These are phyloP conservation scores for Mylabris phalerata DNA, from an alignment of 1,140 invertebrate species.

Conservation along the genomic window DNA sequence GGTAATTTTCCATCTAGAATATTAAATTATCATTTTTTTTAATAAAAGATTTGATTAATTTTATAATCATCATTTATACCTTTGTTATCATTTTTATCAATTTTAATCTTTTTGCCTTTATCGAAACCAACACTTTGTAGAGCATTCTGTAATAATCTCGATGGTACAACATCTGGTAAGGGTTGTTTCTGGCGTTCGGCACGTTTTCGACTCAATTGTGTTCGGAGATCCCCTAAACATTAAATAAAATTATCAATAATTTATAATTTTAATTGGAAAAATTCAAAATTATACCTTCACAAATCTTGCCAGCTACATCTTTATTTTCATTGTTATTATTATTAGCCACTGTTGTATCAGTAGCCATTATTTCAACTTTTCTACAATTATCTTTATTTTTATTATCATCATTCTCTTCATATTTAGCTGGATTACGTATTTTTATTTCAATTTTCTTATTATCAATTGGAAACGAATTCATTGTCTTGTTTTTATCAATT, in stretches of 20 bases:
- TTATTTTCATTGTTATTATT: constrained; percentile 18
- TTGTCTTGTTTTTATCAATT: constrained; percentile 11
- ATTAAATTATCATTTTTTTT: constrained; percentile 6
- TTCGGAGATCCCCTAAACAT: constrained; percentile 35
- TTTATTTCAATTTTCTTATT: constrained; percentile 38
- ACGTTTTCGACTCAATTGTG: constrained; percentile 39
- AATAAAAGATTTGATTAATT: background rate
- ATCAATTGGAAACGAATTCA: constrained; percentile 15
- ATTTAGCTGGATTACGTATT: constrained; percentile 36
- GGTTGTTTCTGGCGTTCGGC: constrained; percentile 35
- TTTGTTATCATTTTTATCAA: constrained; percentile 32
- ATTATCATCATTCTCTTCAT: constrained; percentile 24
- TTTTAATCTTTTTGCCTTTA: constrained; percentile 31
- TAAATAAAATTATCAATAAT: constrained; percentile 1
- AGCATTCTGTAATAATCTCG: constrained; percentile 38
- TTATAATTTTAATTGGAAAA: background rate
- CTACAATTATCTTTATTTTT: constrained; percentile 11
- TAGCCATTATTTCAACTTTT: constrained; percentile 15
- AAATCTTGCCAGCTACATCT: constrained; percentile 19
- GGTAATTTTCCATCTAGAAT: constrained; percentile 34
- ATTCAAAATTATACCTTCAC: constrained; percentile 25
- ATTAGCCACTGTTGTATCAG: constrained; percentile 18
- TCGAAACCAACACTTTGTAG: constrained; percentile 37
- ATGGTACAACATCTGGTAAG: constrained; percentile 27
- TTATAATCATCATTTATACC: constrained; percentile 22